phyloP scores from a whole-genome alignment of 2,797 vertebrate genomes.

The Pristis pectinata region DNA sequence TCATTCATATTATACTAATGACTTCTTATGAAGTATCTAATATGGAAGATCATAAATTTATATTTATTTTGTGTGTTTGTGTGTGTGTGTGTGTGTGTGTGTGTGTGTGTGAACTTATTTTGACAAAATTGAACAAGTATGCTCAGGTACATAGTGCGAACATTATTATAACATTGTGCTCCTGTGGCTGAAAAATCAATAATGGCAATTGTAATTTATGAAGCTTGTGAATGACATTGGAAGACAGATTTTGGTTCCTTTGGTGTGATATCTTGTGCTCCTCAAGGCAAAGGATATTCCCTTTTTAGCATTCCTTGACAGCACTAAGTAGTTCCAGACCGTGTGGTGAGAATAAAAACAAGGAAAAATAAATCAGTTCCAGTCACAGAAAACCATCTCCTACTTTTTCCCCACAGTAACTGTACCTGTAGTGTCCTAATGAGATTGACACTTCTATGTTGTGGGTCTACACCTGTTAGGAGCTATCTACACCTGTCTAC shows the following conservation, averaged over 20 bases:
- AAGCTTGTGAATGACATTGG: background rate
- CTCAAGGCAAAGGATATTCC: background rate
- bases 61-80: background rate
- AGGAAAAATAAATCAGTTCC: background rate
- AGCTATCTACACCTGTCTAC: background rate
- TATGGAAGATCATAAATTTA: background rate
- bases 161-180: background rate
- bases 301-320: background rate
- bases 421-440: too few species aligned
- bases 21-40: background rate
- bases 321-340: background rate
- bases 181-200: background rate
- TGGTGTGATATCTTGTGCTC: background rate
- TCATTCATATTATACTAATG: background rate
- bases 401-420: background rate
- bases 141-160: background rate
- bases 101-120: background rate
- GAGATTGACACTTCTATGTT: background rate
- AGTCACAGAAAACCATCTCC: background rate
- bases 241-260: background rate
- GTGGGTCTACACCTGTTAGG: background rate
- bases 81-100: background rate
- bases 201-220: background rate
- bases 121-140: background rate
- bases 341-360: background rate